Evolutionary conservation across 2,797 vertebrate species (phyloP).

Genomic region (Orestias chungarensis): DNA sequence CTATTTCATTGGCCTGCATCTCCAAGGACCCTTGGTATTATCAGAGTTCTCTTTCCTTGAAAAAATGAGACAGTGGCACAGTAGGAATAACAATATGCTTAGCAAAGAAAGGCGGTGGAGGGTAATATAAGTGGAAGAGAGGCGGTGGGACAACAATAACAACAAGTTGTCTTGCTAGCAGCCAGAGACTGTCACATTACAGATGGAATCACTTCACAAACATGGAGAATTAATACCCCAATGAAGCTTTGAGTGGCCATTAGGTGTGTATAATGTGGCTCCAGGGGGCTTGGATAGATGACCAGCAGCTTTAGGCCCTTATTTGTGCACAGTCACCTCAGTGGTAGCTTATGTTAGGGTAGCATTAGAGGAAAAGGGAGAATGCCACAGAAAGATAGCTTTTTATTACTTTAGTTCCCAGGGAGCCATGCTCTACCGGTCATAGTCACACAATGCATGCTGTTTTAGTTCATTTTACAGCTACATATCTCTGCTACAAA

Average conservation of each 20-base stretch:
- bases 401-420: constrained; percentile 94
- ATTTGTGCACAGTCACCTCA: constrained; percentile 95
- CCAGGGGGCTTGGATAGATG: constrained; percentile 94
- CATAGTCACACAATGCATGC: constrained; percentile 76
- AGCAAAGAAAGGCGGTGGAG: constrained; percentile 43
- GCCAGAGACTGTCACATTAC: constrained; percentile 92
- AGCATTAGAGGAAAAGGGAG: constrained; percentile 86
- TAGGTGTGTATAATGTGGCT: constrained; percentile 97
- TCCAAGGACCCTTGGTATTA: constrained; percentile 88
- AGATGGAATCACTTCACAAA: constrained; percentile 96
- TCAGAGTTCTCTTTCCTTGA: constrained; percentile 86
- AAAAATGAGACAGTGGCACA: constrained; percentile 67
- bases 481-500: constrained; percentile 78
- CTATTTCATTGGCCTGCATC: constrained; percentile 87
- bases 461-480: constrained; percentile 78
- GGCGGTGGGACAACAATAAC: constrained; percentile 78
- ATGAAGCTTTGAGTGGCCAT: constrained; percentile 94
- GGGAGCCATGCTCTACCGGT: constrained; percentile 92
- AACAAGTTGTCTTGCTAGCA: constrained; percentile 92
- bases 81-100: constrained; percentile 80
- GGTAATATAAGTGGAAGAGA: constrained; percentile 45
- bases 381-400: constrained; percentile 88
- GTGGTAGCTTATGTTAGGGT: constrained; percentile 94
- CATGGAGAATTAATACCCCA: constrained; percentile 98
- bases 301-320: constrained; percentile 90